These are phyloP conservation scores for Rutilus rutilus DNA, from an alignment of 2,113 vertebrate species.

Conservation along the genomic window DNA sequence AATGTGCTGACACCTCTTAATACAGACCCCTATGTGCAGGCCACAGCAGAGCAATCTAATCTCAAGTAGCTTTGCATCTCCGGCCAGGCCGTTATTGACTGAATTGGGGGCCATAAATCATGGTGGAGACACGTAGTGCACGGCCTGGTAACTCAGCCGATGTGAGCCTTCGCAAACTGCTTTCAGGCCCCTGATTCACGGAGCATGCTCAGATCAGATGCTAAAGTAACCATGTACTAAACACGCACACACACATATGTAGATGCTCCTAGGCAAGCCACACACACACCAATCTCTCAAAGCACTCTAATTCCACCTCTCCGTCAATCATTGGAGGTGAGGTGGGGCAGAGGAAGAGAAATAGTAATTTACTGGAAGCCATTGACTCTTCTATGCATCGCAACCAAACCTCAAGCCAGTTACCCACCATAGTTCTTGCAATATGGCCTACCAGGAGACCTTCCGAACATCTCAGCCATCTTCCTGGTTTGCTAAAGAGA, in stretches of 20 bases:
- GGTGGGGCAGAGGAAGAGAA: constrained; percentile 42
- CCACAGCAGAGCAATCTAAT: constrained; percentile 59
- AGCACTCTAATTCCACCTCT: constrained; percentile 40
- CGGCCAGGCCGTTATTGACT: constrained; percentile 73
- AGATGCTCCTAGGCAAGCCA: constrained; percentile 11
- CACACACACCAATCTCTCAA: not conserved
- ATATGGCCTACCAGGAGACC: not conserved
- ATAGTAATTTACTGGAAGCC: constrained; percentile 59
- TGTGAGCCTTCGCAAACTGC: constrained; percentile 63
- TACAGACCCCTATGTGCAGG: constrained; percentile 60
- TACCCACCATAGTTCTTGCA: constrained; percentile 11
- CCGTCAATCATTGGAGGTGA: constrained; percentile 37
- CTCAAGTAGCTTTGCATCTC: constrained; percentile 67
- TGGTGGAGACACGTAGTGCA: constrained; percentile 55
- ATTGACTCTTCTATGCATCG: constrained; percentile 66
- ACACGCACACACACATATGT: constrained; percentile 32
- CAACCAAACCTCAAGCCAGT: constrained; percentile 59
- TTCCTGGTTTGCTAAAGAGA: not conserved
- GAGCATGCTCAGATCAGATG: constrained; percentile 46
- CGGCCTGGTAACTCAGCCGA: constrained; percentile 61
- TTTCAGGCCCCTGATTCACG: constrained; percentile 63
- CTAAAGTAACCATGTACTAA: constrained; percentile 55
- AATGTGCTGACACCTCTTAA: constrained; percentile 59
- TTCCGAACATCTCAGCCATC: not conserved
- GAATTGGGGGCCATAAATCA: constrained; percentile 74